Evolutionary conservation across 2,113 vertebrate species (phyloP), one percentile per base, ranked within the genome.

Genomic region (Ptychochromis oligacanthus): DNA sequence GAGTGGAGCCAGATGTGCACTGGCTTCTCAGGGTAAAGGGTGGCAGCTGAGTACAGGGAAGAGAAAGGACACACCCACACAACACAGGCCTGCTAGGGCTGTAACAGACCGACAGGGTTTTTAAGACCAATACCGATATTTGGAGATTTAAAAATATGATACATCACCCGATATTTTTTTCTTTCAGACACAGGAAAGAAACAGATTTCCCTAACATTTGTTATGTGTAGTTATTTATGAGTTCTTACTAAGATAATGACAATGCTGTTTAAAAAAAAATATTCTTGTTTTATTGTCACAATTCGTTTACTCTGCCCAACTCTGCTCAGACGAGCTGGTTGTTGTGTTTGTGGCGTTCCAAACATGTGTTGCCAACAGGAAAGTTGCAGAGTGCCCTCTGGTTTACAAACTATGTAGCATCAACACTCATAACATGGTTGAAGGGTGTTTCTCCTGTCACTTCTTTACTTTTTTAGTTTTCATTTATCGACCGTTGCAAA

Each of bases 271-370:
- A 40, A 43, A 54, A 54, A 46, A 14, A 14, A 46, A n/a, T n/a
- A n/a, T n/a, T 46, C 43, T 4, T 36, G 59, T 34, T 36, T 61
- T 38, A 67, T 67, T 67, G 38, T 46, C 43, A 22, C 38, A 67
- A 46, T 22, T 67, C 2, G 3, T 67, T 46, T 26, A 46, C 64
- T 6, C 9, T 26, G 5, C 0, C 22, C 38, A 13, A 46, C 65
- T 43, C 7, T 1, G 0, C 15, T 49, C 3, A 0, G 43, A 49
- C 18, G 12, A 46, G 43, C 13, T 14, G 43, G 9, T 49, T 70
- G 43, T 14, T 49, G n/a, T n/a, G 5, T 70, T 49, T 70, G 24
- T 49, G 43, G 46, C 18, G 9, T 49, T 70, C 49, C 64, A 49
- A 70, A 67, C n/a, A 43, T 0, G 0, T 67, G 64, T 26, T 67